Base-by-base conservation (phyloP, 2,797 vertebrate genomes). In the Poeciliopsis paucimaculata region DNA sequence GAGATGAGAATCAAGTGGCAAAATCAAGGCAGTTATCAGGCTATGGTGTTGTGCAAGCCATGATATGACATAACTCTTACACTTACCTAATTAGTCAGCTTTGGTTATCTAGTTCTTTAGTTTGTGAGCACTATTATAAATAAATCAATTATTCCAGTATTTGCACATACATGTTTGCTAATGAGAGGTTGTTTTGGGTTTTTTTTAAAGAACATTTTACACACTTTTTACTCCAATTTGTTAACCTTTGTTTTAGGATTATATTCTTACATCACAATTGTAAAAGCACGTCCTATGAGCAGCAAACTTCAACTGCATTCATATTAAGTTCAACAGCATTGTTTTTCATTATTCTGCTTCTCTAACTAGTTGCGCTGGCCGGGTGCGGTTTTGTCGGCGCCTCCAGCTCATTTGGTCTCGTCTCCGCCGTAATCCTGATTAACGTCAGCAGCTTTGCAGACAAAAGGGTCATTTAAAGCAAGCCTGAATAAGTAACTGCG, bases 381-480 rank as follows among this genome's bases (percentile, higher is more conserved):
- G 62, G 31, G 8, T 20, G 34, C 62, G 2, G 62, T 20, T 9
- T 4, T 66, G 31, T 9, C 34, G 9, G 62, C 3, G 62, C 31
- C 62, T 66, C 20, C 8, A 23, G 34, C 62, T 66, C 62, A 4
- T 66, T 66, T 62, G 28, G 57, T 62, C 57, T 62, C 2, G 28
- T 62, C 57, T 62, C 57, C 15, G 28, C 57, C 16, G 57, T 62
- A 62, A 62, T 62, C 28, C 57, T 62, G 57, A 62, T 62, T 62
- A 62, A 62, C 15, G 16, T 10, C 34, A 36, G 31, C 31, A 20
- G 34, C 34, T 39, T 64, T 41, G 13, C 20, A 41, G 36, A 39
- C 34, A 68, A 39, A 68, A 41, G 20, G 20, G 36, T 41, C 10
- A 68, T 68, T 68, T 68, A 23, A 41, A 41, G 8, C 20, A 23